These are phyloP conservation scores for Clarias fuscus DNA, from an alignment of 2,797 vertebrate genomes.

Conservation along the genomic window DNA sequence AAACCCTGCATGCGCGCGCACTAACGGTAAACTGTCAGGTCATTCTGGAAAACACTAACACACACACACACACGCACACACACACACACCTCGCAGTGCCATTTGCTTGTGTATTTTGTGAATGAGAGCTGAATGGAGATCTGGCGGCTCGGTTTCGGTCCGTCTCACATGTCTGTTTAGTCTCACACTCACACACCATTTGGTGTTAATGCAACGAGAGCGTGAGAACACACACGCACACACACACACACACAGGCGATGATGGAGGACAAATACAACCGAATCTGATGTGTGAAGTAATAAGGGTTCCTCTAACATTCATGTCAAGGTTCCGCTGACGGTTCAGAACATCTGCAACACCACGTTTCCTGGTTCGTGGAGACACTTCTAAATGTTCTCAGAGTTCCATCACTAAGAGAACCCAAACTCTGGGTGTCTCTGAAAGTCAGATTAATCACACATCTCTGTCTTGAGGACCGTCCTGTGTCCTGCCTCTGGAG, in stretches of 20 bases:
- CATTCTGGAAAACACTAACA: slow-evolving; percentile 50
- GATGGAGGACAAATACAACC: neutral
- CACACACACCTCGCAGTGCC: slow-evolving; percentile 14
- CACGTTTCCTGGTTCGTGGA: neutral
- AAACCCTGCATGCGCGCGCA: slow-evolving; percentile 28
- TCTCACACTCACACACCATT: slow-evolving; percentile 10
- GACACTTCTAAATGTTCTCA: neutral
- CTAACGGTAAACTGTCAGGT: slow-evolving; percentile 48
- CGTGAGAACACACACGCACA: slow-evolving; percentile 7
- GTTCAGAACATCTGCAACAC: neutral
- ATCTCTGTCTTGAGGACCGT: too few relatives aligned
- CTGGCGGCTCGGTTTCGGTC: slow-evolving; percentile 27
- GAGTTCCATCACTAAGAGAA: neutral
- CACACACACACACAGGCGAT: slow-evolving; percentile 8
- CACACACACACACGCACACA: slow-evolving; percentile 36
- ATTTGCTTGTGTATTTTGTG: slow-evolving; percentile 50
- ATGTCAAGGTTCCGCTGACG: neutral
- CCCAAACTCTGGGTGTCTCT: neutral
- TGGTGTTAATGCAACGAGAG: slow-evolving; percentile 9
- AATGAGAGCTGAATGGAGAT: slow-evolving; percentile 27
- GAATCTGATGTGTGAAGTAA: neutral
- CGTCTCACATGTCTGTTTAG: slow-evolving; percentile 52
- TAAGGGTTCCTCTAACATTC: neutral
- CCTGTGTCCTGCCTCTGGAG: neutral
- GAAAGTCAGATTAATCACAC: neutral